Evolutionary conservation across 2,888 invertebrate species (phyloP).

Genomic region (Hartigia nigra): DNA sequence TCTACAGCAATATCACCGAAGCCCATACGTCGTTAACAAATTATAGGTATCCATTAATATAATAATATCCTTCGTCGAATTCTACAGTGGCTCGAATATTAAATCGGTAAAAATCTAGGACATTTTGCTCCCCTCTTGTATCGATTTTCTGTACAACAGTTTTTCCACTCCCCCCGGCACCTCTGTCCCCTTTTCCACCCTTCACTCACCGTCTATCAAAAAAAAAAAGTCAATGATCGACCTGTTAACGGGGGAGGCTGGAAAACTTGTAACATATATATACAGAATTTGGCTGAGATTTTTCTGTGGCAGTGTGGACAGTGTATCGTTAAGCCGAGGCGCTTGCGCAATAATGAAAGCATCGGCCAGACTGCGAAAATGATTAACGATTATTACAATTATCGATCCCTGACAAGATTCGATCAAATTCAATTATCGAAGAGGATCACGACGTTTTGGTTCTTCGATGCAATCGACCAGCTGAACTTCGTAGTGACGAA

Average conservation of each 20-base stretch:
- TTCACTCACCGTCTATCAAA: no score
- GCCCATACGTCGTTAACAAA: constrained; percentile 1
- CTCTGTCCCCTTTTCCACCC: no score
- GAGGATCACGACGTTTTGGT: neutral
- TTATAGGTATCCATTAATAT: neutral
- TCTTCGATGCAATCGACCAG: neutral
- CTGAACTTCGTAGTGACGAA: neutral
- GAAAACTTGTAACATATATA: neutral
- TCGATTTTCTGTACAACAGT: neutral
- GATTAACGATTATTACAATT: neutral
- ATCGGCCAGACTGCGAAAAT: neutral
- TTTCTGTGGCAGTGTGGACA: neutral
- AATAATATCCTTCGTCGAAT: neutral
- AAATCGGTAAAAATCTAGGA: neutral
- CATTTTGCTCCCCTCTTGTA: neutral
- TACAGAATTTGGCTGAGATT: neutral
- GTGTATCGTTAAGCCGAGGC: neutral
- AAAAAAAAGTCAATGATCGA: neutral
- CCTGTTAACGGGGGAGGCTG: neutral
- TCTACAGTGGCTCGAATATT: neutral
- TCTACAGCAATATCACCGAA: constrained; percentile 42
- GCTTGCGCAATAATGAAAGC: neutral
- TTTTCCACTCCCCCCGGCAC: neutral
- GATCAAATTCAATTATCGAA: neutral
- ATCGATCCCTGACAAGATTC: neutral